Evolutionary conservation across 2,797 vertebrate genomes (phyloP).

Genomic region (Enteromius radiatus): DNA sequence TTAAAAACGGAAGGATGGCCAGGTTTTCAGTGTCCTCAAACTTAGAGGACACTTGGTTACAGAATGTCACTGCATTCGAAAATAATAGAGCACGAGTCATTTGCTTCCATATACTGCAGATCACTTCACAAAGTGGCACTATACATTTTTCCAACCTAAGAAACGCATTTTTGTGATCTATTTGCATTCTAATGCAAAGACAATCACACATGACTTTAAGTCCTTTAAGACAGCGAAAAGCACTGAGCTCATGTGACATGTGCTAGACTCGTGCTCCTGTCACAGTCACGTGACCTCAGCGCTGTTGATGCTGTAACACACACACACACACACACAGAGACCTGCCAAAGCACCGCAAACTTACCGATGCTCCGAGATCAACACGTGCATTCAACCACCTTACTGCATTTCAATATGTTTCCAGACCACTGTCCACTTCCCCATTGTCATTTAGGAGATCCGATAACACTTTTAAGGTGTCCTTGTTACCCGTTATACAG

Average conservation of each 20-base stretch:
- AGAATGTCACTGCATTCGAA: neutral
- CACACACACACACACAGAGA: neutral
- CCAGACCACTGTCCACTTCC: neutral
- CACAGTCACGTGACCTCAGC: neutral
- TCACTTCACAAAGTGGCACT: neutral
- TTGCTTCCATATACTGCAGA: neutral
- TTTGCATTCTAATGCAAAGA: neutral
- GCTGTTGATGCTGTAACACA: neutral
- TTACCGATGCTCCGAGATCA: neutral
- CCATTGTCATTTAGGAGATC: neutral
- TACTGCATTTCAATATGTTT: neutral
- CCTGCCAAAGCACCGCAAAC: constrained; percentile 6
- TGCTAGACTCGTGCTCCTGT: neutral
- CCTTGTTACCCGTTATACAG: neutral
- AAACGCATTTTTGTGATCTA: neutral
- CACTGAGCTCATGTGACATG: constrained; percentile 58
- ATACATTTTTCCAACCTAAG: neutral
- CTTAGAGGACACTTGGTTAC: neutral
- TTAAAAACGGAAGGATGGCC: neutral
- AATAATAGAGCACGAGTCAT: neutral
- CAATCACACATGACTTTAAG: neutral
- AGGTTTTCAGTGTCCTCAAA: neutral
- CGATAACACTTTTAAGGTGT: neutral
- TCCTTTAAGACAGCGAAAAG: constrained; percentile 1
- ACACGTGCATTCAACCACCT: neutral